A percentile compares a stretch with the other conserved stretches of the same genome.
These are phyloP conservation scores for Tragopan temminckii DNA, from an alignment of 2,797 vertebrate species.

Conservation along the genomic window DNA sequence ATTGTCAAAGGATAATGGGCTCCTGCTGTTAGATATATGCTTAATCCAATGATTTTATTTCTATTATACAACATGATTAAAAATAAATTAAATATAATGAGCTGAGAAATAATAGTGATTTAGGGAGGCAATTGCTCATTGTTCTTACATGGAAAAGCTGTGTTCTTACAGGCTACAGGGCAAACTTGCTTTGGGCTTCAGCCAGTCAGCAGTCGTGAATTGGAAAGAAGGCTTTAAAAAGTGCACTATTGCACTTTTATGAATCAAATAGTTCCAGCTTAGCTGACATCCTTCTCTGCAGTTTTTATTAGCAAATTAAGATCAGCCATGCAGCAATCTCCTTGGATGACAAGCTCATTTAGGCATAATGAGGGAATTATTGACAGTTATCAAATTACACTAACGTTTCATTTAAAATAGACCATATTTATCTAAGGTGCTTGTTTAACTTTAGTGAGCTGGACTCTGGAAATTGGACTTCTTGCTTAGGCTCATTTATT, in stretches of 20 bases:
- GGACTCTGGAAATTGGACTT: conserved; percentile 72
- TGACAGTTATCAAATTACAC: conserved; percentile 69
- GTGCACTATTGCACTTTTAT: conserved; percentile 45
- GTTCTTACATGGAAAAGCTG: conserved; percentile 52
- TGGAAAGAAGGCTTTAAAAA: conserved; percentile 47
- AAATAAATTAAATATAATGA: conserved; percentile 78
- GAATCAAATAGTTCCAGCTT: conserved; percentile 48
- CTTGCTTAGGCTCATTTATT: conserved; percentile 79
- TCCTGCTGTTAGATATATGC: conserved; percentile 69
- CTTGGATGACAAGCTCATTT: conserved; percentile 71
- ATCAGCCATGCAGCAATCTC: conserved; percentile 51
- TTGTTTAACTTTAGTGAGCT: conserved; percentile 64
- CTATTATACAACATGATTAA: conserved; percentile 75
- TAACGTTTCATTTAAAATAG: conserved; percentile 67
- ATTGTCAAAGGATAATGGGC: conserved; percentile 68
- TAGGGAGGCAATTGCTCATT: conserved; percentile 68
- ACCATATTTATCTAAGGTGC: conserved; percentile 60
- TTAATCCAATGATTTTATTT: conserved; percentile 75
- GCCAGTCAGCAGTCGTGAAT: conserved; percentile 62
- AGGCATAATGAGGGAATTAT: conserved; percentile 70
- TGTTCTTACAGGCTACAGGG: conserved; percentile 22
- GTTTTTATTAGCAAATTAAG: conserved; percentile 73
- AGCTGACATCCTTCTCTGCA: conserved; percentile 47
- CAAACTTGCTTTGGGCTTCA: conserved; percentile 61
- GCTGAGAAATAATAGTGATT: conserved; percentile 73